A percentile compares a stretch with the other conserved stretches of the same genome.
phyloP scores from a whole-genome alignment of 2,888 invertebrate genomes.

The Metacarcinus magister region DNA sequence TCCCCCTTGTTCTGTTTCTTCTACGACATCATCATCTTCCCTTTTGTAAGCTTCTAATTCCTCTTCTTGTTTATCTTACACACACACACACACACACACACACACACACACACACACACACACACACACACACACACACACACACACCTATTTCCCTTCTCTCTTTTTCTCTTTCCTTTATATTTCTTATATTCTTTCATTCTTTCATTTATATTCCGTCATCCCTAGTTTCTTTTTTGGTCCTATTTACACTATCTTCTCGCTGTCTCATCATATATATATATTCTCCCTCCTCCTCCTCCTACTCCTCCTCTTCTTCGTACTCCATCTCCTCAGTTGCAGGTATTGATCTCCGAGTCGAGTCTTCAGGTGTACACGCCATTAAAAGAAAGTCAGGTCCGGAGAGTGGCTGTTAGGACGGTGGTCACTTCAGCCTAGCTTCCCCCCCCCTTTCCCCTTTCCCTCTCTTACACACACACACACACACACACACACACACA shows the following conservation, averaged over 20 bases:
- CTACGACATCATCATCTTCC: constrained; percentile 17
- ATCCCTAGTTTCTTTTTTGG: background rate
- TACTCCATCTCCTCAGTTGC: constrained; percentile 58
- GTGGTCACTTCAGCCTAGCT: constrained; percentile 50
- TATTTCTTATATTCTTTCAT: background rate
- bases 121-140: background rate
- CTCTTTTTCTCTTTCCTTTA: background rate
- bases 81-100: constrained; percentile 31
- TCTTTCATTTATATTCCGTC: background rate
- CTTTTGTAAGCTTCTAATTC: constrained; percentile 47
- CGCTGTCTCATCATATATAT: background rate
- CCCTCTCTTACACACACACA: background rate
- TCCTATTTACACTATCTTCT: background rate
- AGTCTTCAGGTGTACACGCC: constrained; percentile 65
- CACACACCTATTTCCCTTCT: background rate
- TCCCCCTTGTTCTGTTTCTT: constrained; percentile 43
- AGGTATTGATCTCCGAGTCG: constrained; percentile 61
- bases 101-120: constrained; percentile 27
- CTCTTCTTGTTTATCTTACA: constrained; percentile 20
- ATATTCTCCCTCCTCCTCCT: background rate
- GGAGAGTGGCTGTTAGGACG: constrained; percentile 52
- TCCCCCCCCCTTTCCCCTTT: background rate
- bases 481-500: background rate
- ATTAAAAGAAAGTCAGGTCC: constrained; percentile 62
- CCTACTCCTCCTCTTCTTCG: background rate